phyloP scores from a whole-genome alignment of 1,140 invertebrate species.

The Nasonia giraulti region DNA sequence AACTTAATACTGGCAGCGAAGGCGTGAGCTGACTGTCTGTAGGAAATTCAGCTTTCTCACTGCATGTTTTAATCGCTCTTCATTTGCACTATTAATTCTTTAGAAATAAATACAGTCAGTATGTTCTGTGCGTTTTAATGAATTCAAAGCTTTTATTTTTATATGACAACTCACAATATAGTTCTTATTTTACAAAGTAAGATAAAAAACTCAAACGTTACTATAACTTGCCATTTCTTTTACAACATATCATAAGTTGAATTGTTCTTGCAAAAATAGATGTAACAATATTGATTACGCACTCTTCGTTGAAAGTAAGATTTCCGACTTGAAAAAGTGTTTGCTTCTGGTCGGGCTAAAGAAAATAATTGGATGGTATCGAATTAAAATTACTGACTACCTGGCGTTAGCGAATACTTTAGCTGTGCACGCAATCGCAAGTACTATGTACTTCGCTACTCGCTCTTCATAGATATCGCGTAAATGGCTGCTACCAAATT shows the following conservation, averaged over 20 bases:
- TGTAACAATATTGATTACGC: background rate
- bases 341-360: background rate
- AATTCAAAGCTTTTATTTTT: background rate
- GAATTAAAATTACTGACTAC: conserved; percentile 15
- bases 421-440: background rate
- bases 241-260: no score
- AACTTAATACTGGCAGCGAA: background rate
- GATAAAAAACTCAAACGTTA: no score
- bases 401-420: background rate
- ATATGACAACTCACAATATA: no score
- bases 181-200: no score
- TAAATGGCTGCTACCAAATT: background rate
- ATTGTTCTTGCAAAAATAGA: background rate
- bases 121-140: background rate
- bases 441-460: background rate
- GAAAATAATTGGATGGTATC: background rate
- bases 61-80: background rate
- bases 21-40: background rate
- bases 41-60: conserved; percentile 31
- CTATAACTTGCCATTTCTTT: no score
- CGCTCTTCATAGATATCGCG: background rate
- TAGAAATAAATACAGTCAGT: conserved; percentile 13
- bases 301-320: background rate
- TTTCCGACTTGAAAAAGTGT: background rate
- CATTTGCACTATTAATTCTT: conserved; percentile 18